Evolutionary conservation across 1,140 invertebrate genomes (phyloP).

Genomic region (Palaemon carinicauda): DNA sequence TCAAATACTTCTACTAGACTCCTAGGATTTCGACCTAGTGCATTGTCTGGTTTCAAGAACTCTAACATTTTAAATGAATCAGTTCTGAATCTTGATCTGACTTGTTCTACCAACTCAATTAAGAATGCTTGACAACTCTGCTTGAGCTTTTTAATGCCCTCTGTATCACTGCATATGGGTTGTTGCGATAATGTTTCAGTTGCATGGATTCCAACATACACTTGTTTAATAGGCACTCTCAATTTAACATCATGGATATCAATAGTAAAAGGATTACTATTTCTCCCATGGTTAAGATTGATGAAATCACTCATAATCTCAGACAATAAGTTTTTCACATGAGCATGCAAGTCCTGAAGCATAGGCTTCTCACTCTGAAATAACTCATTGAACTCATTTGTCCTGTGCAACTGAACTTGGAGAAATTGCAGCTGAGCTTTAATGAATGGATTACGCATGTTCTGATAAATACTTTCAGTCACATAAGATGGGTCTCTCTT

Average conservation of each 20-base stretch:
- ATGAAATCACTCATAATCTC: neutral
- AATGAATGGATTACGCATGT: neutral
- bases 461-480: neutral
- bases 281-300: neutral
- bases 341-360: neutral
- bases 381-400: neutral
- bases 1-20: conserved; percentile 9
- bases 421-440: neutral
- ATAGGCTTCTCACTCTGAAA: neutral
- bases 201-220: neutral
- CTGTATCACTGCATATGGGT: neutral
- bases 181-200: neutral
- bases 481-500: neutral
- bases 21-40: neutral
- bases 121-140: neutral
- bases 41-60: conserved; percentile 9
- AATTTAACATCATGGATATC: neutral
- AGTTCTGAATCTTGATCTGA: conserved; percentile 5
- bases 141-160: neutral
- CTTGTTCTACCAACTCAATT: neutral
- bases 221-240: neutral
- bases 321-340: neutral
- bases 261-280: neutral
- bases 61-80: conserved; percentile 15
- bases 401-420: neutral